These are phyloP conservation scores for Noctua comes DNA, from an alignment of 2,888 invertebrate species.

Conservation along the genomic window DNA sequence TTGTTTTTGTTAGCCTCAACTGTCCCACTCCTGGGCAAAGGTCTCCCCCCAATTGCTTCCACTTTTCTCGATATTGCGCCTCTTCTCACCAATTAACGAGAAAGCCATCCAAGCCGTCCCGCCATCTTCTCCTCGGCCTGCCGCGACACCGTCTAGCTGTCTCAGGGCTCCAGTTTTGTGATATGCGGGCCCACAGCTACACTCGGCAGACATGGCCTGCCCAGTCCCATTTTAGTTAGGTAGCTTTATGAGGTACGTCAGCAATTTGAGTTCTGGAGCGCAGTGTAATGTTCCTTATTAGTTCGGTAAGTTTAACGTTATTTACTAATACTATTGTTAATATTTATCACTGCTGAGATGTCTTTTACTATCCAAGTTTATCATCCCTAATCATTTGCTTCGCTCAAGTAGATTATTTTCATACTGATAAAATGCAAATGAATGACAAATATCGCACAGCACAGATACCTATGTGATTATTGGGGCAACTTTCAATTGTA, in stretches of 20 bases:
- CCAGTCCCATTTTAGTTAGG: too few species aligned
- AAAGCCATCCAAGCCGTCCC: background rate
- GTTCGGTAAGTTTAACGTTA: too few species aligned
- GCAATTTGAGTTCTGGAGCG: too few species aligned
- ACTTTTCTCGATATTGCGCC: too few species aligned
- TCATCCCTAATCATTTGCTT: background rate
- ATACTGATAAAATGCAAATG: slow-evolving; percentile 1
- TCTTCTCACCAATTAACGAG: too few species aligned
- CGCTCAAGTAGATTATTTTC: background rate
- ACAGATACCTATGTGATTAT: slow-evolving; percentile 40
- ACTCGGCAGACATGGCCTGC: too few species aligned
- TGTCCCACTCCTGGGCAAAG: background rate
- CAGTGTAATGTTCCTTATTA: too few species aligned
- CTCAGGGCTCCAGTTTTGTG: background rate
- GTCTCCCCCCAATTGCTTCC: too few species aligned
- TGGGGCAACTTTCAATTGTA: slow-evolving; percentile 52
- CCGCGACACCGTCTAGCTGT: too few species aligned
- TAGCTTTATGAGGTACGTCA: too few species aligned
- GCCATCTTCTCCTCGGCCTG: background rate
- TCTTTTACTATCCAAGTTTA: background rate
- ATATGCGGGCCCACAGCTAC: background rate
- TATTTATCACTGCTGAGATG: background rate
- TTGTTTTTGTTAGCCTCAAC: background rate
- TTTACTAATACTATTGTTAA: background rate
- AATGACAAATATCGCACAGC: slow-evolving; percentile 19